phyloP scores from a whole-genome alignment of 2,888 invertebrate species.

The Tachina lurida region DNA sequence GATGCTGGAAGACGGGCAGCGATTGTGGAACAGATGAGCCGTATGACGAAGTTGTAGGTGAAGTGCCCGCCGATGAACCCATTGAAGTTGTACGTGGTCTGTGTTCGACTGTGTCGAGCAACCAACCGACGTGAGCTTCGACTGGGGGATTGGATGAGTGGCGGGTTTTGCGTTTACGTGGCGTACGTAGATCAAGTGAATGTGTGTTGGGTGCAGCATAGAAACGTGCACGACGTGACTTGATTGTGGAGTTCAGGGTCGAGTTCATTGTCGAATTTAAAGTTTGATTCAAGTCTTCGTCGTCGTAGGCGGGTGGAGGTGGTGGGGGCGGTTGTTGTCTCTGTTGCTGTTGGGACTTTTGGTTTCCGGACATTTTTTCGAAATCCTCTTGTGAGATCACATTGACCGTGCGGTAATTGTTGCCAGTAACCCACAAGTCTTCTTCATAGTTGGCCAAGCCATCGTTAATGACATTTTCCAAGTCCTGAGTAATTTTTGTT shows the following conservation, averaged over 20 bases:
- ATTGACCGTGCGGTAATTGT: slow-evolving; percentile 92
- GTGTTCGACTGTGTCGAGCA: slow-evolving; percentile 95
- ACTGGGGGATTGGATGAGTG: slow-evolving; percentile 96
- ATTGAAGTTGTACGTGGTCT: slow-evolving; percentile 90
- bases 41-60: slow-evolving; percentile 85
- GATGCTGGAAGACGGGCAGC: slow-evolving; percentile 96
- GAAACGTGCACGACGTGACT: slow-evolving; percentile 89
- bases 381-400: slow-evolving; percentile 94
- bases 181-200: slow-evolving; percentile 86
- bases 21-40: slow-evolving; percentile 90
- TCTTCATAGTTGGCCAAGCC: slow-evolving; percentile 98
- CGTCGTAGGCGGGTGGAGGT: slow-evolving; percentile 88
- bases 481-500: slow-evolving; percentile 96
- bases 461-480: slow-evolving; percentile 97
- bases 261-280: slow-evolving; percentile 75
- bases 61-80: slow-evolving; percentile 92
- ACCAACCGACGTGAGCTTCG: slow-evolving; percentile 98
- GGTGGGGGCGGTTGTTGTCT: slow-evolving; percentile 93
- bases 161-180: slow-evolving; percentile 94
- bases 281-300: slow-evolving; percentile 76
- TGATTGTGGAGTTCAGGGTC: slow-evolving; percentile 78
- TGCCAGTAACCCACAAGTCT: slow-evolving; percentile 90
- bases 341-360: slow-evolving; percentile 81
- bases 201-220: slow-evolving; percentile 96
- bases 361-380: slow-evolving; percentile 88